Base-by-base conservation (phyloP, 2,113 vertebrate species). In the Lethenteron camtschaticum region DNA sequence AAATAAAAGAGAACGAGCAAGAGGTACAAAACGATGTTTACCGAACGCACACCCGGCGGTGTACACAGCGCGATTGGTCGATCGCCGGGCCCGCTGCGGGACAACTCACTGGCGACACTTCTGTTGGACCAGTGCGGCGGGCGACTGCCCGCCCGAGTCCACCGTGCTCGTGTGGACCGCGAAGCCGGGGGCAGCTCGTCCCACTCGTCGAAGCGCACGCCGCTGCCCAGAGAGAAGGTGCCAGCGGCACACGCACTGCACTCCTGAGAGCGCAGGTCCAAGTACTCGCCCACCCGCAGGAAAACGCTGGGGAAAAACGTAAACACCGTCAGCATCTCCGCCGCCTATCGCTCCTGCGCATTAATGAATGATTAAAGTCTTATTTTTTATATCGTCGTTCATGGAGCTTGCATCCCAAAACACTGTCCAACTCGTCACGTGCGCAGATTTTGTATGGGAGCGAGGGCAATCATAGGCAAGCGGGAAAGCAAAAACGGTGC, bases 141-240 rank as follows among this genome's bases (percentile, higher is more conserved):
- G 10, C n/a, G n/a, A 24, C 24, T 66, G 63, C 63, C n/a, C 63
- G 24, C 41, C 6, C 41, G 24, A 66, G 63, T 66, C 63, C 24
- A 24, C n/a, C 10, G 24, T 66, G n/a, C 63, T 24, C 24, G 63
- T 16, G 63, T 66, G 63, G 63, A 66, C n/a, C 78, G 85, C 78
- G 5, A 97, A 96, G 66, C 90, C 0, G 81, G 74, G 4, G 87
- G 91, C 70, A 96, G 75, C 68, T 75, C 81, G 5, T 87, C 86
- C 91, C 91, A 97, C 75, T 95, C 87, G 0, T 96, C 89, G 0
- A 96, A 91, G 59, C 85, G 82, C 72, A 84, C 73, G 0, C 84
- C 82, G 0, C 89, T 95, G 73, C 94, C 94, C 9, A 96, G 80
- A 0, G 91, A 97, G 77, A 89, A 94, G 8, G 85, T 90, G 66